Base-by-base conservation (phyloP, 2,113 vertebrate genomes). In the Condylura cristata region DNA sequence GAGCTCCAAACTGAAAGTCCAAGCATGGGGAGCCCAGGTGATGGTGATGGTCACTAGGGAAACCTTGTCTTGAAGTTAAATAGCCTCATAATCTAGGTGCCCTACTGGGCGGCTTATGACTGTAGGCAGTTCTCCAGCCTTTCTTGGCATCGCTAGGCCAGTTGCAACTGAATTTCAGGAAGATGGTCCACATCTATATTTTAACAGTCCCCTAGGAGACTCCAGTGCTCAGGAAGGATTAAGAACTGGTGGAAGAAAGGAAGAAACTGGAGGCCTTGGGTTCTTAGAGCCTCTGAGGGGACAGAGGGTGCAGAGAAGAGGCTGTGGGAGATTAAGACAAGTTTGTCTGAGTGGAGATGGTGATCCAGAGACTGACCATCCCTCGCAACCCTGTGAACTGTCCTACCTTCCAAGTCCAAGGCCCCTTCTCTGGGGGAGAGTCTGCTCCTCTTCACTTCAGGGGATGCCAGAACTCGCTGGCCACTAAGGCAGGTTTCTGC, bases 21-120 rank as follows among this genome's bases (percentile, higher is more conserved):
- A 44, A 7, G 53, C 37, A 30, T 76, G 28, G 44, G 72, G n/a
- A 9, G 22, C 48, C 48, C 48, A 44, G 14, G 5, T 48, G 46
- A 48, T 12, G 14, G 0, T 3, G 30, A 17, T 0, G 18, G 28
- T 30, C 51, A 5, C 2, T 8, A 24, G 68, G 10, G 30, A 24
- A 6, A 80, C 2, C 9, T n/a, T 68, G 68, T 51, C 4, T 4
- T 28, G 48, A 81, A 34, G 81, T 72, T 32, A 10, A 34, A 46
- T 46, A 28, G 56, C 13, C n/a, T 37, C 24, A 2, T 24, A 6
- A 46, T 41, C 79, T 46, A 41, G 34, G 46, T 3, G 37, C 17
- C 18, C 56, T 16, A 10, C 11, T 2, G 14, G 32, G 26, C 14
- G 20, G 88, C 37, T 65, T 32, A 56, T 65, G 85, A 74, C 58